A percentile compares a stretch with the other conserved stretches of the same genome.
Evolutionary conservation across 1,140 invertebrate species (phyloP).

Genomic region (Cydia splendana): DNA sequence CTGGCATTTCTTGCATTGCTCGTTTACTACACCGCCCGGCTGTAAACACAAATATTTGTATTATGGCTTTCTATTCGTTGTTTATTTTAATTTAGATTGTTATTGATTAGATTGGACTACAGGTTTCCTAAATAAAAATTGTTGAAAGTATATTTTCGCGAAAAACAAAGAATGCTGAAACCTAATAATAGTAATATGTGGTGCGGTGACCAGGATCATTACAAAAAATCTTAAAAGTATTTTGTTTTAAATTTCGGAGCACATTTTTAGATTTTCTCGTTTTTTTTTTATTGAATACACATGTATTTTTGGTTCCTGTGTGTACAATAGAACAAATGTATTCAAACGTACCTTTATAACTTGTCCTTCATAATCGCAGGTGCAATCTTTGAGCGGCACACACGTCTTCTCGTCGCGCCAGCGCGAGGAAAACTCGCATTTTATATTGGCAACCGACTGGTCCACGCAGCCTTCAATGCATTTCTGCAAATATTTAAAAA

Average conservation of each 20-base stretch:
- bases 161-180: too few relatives aligned
- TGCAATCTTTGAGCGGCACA: conserved; percentile 85
- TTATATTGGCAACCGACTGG: conserved; percentile 53
- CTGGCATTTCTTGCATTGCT: conserved; percentile 85
- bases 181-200: too few relatives aligned
- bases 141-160: too few relatives aligned
- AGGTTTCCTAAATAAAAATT: too few relatives aligned
- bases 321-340: too few relatives aligned
- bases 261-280: too few relatives aligned
- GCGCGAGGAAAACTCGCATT: conserved; percentile 56
- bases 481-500: conserved; percentile 50
- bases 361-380: conserved; percentile 83
- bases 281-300: too few relatives aligned
- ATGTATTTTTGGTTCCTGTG: too few relatives aligned
- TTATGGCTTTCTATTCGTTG: background rate
- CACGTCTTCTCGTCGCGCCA: conserved; percentile 87
- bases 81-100: too few relatives aligned
- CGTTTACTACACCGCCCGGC: conserved; percentile 82
- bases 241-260: too few relatives aligned
- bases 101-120: too few relatives aligned
- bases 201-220: conserved; percentile 29
- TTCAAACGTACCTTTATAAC: conserved; percentile 81
- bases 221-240: background rate
- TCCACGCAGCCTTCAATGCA: conserved; percentile 71
- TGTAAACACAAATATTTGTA: conserved; percentile 48